A percentile compares a stretch with the other conserved stretches of the same genome.
Conservation (phyloP, 2,797 vertebrate species). For the Anas flavirostris region DNA sequence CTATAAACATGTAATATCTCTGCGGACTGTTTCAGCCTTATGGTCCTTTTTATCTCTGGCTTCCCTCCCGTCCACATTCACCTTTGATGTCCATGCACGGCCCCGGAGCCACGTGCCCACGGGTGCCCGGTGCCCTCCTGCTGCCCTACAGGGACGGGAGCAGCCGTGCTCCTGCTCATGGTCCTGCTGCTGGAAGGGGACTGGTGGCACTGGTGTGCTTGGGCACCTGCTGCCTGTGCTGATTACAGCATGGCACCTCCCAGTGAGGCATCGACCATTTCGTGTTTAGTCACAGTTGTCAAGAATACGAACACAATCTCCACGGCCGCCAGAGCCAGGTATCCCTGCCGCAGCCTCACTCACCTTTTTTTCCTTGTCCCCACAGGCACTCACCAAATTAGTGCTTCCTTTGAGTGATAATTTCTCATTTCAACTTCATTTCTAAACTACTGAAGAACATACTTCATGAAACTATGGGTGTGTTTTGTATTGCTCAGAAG, state of each 20-base stretch:
- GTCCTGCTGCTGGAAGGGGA: not conserved
- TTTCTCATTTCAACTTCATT: not conserved
- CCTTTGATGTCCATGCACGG: slow-evolving; percentile 35
- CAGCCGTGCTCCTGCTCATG: accelerated
- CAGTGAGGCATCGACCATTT: not conserved
- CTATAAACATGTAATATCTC: slow-evolving; percentile 57
- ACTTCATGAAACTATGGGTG: not conserved
- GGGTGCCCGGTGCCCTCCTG: too few relatives aligned
- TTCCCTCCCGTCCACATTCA: slow-evolving; percentile 15
- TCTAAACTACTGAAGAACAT: not conserved
- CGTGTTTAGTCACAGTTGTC: not conserved
- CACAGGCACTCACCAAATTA: accelerated
- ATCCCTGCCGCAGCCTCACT: not conserved
- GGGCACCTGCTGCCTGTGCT: not conserved
- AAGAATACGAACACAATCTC: not conserved
- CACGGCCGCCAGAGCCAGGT: not conserved
- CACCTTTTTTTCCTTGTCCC: not conserved
- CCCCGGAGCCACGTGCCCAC: too few relatives aligned
- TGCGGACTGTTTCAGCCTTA: slow-evolving; percentile 36
- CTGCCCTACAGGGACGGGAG: not conserved
- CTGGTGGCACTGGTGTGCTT: not conserved
- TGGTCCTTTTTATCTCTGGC: slow-evolving; percentile 58
- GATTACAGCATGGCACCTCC: not conserved
- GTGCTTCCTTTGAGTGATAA: not conserved
- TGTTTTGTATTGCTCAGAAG: not conserved